Evolutionary conservation across 2,113 vertebrate genomes (phyloP), one percentile per base, ranked within the genome.

Genomic region (Hippocampus zosterae): DNA sequence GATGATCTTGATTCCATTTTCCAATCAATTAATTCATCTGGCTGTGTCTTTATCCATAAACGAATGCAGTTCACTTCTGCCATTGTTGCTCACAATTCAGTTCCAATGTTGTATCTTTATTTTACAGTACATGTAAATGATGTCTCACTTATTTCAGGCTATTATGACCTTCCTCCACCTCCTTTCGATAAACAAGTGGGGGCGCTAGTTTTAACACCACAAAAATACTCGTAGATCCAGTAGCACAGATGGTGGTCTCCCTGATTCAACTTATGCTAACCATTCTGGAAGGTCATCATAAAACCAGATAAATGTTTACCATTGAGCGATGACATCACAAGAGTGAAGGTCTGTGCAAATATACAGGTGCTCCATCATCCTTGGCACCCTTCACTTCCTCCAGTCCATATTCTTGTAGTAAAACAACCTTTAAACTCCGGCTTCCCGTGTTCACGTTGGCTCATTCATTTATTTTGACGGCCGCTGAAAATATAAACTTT

Each of bases 401-500:
- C 19, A 55, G 61, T 71, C 78, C 81, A 79, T 72, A 72, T 69
- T 75, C 79, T 86, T 72, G 21, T 77, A 80, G 81, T 76, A 83
- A 87, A 84, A 85, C 68, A 82, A 69, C 80, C 69, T 48, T 5
- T 48, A 82, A 71, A 37, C 13, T 59, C 68, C 71, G 66, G 75
- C 46, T 66, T 81, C 70, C 78, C 48, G 13, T 68, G 64, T 71
- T 77, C 71, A 76, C 83, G 76, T 89, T 86, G 82, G 72, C 71
- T 75, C 72, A 81, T 76, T 76, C 77, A 85, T 90, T 92, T 91
- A 91, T 92, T 91, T 91, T 75, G 85, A 79, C 71, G 87, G 74
- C 70, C 2, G 50, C 71, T 90, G 78, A 88, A 81, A 88, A 90
- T 75, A 90, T 90, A 89, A 91, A 92, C 90, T 87, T 83, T 87